Conservation (phyloP, 2,797 vertebrate genomes). For the Phataginus tetradactyla region DNA sequence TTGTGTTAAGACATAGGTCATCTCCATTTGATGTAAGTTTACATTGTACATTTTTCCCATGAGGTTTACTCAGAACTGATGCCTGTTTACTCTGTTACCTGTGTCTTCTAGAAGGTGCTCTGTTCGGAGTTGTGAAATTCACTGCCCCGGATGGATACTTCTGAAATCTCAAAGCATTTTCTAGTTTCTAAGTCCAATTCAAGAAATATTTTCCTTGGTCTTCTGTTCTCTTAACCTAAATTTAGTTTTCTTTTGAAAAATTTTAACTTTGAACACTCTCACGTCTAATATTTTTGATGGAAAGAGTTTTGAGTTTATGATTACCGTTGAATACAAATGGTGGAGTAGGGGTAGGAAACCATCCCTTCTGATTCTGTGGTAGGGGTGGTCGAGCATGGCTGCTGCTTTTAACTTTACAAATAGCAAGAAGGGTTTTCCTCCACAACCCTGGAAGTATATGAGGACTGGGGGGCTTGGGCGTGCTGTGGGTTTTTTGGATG, state of each 20-base stretch:
- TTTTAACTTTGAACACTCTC: background rate
- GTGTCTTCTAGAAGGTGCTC: background rate
- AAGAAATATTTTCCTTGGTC: background rate
- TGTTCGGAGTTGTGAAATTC: background rate
- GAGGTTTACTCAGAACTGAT: background rate
- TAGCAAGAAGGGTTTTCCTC: background rate
- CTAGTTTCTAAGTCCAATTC: background rate
- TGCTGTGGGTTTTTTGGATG: background rate
- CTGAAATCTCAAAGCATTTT: background rate
- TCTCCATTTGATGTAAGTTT: background rate
- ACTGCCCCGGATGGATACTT: background rate
- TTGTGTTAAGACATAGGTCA: background rate
- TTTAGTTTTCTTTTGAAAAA: background rate
- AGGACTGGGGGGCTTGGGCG: background rate
- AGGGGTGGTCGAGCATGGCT: background rate
- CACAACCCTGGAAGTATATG: fast-evolving
- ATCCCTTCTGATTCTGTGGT: background rate
- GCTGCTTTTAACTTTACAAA: background rate
- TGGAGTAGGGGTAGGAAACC: background rate
- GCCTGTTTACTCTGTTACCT: fast-evolving
- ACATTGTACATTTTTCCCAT: background rate
- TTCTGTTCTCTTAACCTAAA: background rate
- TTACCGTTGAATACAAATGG: no score
- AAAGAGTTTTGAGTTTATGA: background rate
- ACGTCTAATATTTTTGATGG: background rate